Conservation (phyloP, 2,888 invertebrate species). For the Scaptomyza cyrtandrae region DNA sequence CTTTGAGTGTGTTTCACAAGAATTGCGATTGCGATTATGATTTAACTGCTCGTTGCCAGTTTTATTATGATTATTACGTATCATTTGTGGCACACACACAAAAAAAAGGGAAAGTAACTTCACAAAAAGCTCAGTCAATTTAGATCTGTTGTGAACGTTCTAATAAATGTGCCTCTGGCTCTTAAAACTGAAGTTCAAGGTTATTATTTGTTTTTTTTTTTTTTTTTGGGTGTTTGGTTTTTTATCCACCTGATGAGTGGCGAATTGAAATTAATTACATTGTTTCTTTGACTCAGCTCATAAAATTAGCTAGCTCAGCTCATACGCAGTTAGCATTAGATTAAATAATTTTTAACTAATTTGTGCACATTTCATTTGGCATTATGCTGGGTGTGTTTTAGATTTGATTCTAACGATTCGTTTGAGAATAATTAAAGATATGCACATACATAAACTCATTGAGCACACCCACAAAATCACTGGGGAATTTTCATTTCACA, state of each 20-base stretch:
- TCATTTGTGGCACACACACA: neutral
- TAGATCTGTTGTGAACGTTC: conserved; percentile 56
- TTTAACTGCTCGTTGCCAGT: conserved; percentile 34
- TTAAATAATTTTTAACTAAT: conserved; percentile 65
- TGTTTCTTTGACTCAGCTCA: conserved; percentile 52
- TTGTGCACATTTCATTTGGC: no score
- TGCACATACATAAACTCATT: conserved; percentile 44
- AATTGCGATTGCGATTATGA: conserved; percentile 58
- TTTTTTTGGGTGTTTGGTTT: neutral
- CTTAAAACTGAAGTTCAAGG: conserved; percentile 67
- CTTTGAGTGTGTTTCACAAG: conserved; percentile 63
- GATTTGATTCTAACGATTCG: conserved; percentile 33
- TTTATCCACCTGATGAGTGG: conserved; percentile 50
- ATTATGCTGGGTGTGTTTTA: conserved; percentile 43
- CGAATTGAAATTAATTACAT: conserved; percentile 74
- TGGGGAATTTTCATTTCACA: conserved; percentile 66
- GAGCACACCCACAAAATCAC: conserved; percentile 41
- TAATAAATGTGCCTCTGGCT: conserved; percentile 47
- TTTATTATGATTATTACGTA: conserved; percentile 6
- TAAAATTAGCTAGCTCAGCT: conserved; percentile 54
- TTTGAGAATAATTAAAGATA: conserved; percentile 57
- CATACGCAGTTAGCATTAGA: conserved; percentile 50
- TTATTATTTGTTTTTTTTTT: neutral
- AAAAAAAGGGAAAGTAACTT: conserved; percentile 69
- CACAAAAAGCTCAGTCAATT: conserved; percentile 9